Evolutionary conservation across 2,888 invertebrate species (phyloP).

Genomic region (Ischnus inquisitorius): DNA sequence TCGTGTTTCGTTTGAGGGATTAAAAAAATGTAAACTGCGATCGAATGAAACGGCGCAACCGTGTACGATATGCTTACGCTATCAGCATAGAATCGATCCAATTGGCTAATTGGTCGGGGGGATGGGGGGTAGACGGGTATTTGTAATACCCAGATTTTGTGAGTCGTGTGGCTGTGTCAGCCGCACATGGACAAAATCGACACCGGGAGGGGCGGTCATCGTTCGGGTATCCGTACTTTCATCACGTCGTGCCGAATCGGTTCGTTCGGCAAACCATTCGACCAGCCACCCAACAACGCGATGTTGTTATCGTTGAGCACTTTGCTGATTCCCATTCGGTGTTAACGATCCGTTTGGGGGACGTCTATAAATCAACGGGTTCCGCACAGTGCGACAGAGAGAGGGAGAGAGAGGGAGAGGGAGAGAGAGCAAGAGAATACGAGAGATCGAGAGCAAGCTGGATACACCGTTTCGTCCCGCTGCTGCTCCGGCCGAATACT

Average conservation of each 20-base stretch:
- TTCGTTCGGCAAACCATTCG: slow-evolving; percentile 58
- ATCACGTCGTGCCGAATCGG: slow-evolving; percentile 55
- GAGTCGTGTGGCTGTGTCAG: slow-evolving; percentile 48
- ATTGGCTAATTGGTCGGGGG: slow-evolving; percentile 61
- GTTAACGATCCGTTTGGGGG: slow-evolving; percentile 68
- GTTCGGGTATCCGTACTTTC: slow-evolving; percentile 54
- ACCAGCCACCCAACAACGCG: slow-evolving; percentile 56
- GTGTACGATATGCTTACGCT: slow-evolving; percentile 23
- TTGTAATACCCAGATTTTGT: slow-evolving; percentile 67
- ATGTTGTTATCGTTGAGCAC: slow-evolving; percentile 69
- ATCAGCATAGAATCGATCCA: slow-evolving; percentile 60
- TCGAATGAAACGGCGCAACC: background rate
- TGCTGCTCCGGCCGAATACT: slow-evolving; percentile 11
- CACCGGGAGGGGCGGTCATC: background rate
- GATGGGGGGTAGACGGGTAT: too few species aligned
- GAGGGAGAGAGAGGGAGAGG: background rate
- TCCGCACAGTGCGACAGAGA: slow-evolving; percentile 4
- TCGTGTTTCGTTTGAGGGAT: background rate
- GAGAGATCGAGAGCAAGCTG: slow-evolving; percentile 4
- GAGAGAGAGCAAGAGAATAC: too few species aligned
- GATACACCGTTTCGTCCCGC: slow-evolving; percentile 22
- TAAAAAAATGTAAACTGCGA: slow-evolving; percentile 1
- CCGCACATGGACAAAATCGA: slow-evolving; percentile 11
- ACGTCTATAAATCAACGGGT: slow-evolving; percentile 67
- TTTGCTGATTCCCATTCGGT: slow-evolving; percentile 69